Evolutionary conservation across 1,140 invertebrate genomes (phyloP).

Genomic region (Tribolium madens): DNA sequence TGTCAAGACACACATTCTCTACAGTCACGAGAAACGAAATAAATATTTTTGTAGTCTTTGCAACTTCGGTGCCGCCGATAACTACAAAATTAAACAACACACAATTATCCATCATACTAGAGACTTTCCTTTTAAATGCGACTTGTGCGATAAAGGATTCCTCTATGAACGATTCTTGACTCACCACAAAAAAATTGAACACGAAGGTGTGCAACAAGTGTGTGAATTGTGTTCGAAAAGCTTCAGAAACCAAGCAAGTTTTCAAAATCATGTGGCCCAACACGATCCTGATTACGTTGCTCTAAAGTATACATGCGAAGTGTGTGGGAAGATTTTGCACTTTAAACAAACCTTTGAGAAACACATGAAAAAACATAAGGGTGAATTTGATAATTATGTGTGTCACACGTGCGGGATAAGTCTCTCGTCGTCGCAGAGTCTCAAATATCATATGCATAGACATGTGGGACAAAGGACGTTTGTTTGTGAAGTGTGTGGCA

Average conservation of each 20-base stretch:
- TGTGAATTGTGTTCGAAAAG: slow-evolving; percentile 70
- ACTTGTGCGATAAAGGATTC: slow-evolving; percentile 58
- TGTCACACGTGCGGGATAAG: slow-evolving; percentile 1
- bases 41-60: not conserved
- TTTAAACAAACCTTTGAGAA: slow-evolving; percentile 65
- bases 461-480: slow-evolving; percentile 33
- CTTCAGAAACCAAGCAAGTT: slow-evolving; percentile 67
- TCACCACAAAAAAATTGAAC: not conserved
- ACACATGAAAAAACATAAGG: slow-evolving; percentile 65
- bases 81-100: not conserved
- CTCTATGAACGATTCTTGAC: not conserved
- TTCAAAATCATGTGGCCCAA: slow-evolving; percentile 46
- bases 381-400: not conserved
- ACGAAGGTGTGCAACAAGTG: slow-evolving; percentile 56
- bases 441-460: not conserved
- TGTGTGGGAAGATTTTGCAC: not conserved
- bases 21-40: not conserved
- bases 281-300: not conserved
- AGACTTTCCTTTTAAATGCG: slow-evolving; percentile 76
- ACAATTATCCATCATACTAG: slow-evolving; percentile 68
- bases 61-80: not conserved
- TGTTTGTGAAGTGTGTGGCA: slow-evolving; percentile 41
- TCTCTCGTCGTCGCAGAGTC: not conserved
- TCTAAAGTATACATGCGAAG: not conserved
- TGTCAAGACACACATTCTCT: not conserved